Evolutionary conservation across 2,797 vertebrate species (phyloP), one percentile per base, ranked within the genome.

Genomic region (Fistularia tabacaria): DNA sequence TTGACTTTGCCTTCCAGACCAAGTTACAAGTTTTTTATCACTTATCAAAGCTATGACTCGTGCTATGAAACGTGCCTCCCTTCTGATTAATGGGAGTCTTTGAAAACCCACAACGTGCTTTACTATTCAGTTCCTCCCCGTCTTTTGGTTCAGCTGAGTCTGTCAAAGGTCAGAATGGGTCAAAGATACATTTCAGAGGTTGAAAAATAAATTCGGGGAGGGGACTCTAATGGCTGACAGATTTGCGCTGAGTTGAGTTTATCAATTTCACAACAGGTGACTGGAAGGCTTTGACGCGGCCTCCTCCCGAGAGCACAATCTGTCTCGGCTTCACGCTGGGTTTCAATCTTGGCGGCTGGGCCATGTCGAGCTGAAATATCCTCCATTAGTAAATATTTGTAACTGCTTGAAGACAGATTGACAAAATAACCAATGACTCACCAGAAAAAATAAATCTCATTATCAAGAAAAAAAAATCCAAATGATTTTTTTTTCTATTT

Each of bases 191-290:
- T 62, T 61, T 61, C 12, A 25, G 25, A 25, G 25, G 25, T 25
- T 52, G 36, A 51, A 47, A 62, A 59, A 60, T 66, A 40, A 63
- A 62, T 48, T 15, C 14, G 15, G 53, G 14, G 45, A 25, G 25
- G 25, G 25, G 47, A 56, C 46, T 66, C 49, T 64, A 57, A 61
- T 38, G 52, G 54, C 43, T 46, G 70, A 54, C 49, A 14, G 59
- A 53, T 47, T 46, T 14, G 37, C 36, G 45, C 12, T 62, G 48
- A 46, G 51, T 38, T 55, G 55, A 66, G 57, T 48, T 60, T 41
- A 49, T 69, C 64, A 66, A 11, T 60, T 51, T 69, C 70, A 61
- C 69, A 78, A 77, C 74, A 74, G 63, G 76, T 1, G 8, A 14
- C 49, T 52, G 55, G 51, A 65, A 38, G 36, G 54, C 41, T 62